Conservation (phyloP, 2,113 vertebrate species). For the Hypocryptadius cinnamomeus region DNA sequence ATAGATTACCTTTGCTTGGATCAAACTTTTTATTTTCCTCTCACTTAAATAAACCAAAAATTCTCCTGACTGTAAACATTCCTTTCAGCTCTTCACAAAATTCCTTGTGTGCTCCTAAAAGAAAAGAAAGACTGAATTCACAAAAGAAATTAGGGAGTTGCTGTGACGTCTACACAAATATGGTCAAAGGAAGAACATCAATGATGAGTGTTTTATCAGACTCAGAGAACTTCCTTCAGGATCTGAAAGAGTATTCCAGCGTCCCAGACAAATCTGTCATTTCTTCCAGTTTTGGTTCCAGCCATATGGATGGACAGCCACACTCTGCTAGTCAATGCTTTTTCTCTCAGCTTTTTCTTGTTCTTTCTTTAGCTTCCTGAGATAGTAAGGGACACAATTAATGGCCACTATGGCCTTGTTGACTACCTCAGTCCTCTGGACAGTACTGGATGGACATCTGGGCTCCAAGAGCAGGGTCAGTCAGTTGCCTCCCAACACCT, state of each 20-base stretch:
- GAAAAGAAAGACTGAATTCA: neutral
- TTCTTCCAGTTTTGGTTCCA: neutral
- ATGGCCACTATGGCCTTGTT: neutral
- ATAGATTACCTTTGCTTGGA: neutral
- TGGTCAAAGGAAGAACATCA: neutral
- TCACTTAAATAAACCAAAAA: neutral
- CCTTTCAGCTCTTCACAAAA: neutral
- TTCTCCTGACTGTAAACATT: neutral
- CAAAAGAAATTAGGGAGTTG: neutral
- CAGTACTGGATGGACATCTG: rapidly evolving
- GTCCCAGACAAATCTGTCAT: neutral
- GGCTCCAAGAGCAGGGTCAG: neutral
- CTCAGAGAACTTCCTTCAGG: neutral
- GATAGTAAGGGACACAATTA: neutral
- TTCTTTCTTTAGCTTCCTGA: neutral
- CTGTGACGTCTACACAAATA: neutral
- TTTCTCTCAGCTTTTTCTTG: neutral
- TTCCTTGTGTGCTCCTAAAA: neutral
- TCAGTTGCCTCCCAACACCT: neutral
- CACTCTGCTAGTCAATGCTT: neutral
- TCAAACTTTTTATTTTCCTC: neutral
- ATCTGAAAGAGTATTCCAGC: neutral
- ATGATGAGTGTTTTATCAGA: neutral
- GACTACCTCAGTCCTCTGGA: neutral
- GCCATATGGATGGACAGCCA: neutral